Evolutionary conservation across 2,888 invertebrate species (phyloP), one percentile per base, ranked within the genome.

Genomic region (Pedicia rivosa): DNA sequence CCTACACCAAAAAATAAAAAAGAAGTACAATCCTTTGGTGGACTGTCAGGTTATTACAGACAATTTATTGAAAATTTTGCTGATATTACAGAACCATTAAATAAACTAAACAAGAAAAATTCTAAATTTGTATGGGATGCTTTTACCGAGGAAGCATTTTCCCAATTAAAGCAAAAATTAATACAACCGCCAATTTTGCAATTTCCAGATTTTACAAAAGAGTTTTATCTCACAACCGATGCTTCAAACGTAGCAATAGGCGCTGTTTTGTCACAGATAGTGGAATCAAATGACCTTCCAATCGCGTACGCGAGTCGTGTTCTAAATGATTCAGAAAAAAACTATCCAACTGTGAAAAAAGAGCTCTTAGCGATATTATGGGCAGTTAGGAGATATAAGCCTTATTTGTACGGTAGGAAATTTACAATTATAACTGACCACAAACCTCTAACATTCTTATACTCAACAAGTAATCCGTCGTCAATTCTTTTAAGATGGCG

Each of bases 201-300:
- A 36, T 56, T 51, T 25, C 52, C 51, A 5, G 51, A 53, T 35
- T 56, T 55, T 32, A 35, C 40, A 1, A 37, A 48, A 40, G 35
- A 42, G 2, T 51, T 52, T 33, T 28, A 40, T 14, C 12, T 51
- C 12, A 47, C 49, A 3, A 48, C 49, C 2, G 51, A 51, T 31
- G 50, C 51, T 1, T 41, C 42, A 3, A 37, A 45, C 10, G 38
- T 16, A 4, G 48, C 48, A 1, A 26, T 48, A 4, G 49, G 47
- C 2, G 42, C 32, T 2, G 43, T 51, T 6, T 29, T 50, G 9
- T 42, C 43, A 6, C 51, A 50, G 14, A 6, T 20, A 8, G 8
- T 6, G 5, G 20, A 20, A 6, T 5, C 20, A n/a, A 10, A 39
- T 8, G 44, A 46, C 15, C 36, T 38, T 7, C 48, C 48, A 4